phyloP scores from a whole-genome alignment of 2,797 vertebrate species.

The Ptychadena robeensis region DNA sequence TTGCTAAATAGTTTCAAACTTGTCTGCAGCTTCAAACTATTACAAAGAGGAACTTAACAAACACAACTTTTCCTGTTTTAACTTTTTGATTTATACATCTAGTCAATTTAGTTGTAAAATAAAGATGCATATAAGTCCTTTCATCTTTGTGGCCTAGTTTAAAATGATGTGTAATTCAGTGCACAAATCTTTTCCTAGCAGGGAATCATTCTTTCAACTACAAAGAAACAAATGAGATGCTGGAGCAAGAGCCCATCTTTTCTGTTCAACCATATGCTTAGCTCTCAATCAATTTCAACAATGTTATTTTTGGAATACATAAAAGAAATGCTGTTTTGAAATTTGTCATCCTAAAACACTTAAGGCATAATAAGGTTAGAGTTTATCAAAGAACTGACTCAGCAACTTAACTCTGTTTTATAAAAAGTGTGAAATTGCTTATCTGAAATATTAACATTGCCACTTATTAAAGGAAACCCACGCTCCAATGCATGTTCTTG shows the following conservation, averaged over 20 bases:
- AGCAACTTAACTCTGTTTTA: conserved; percentile 35
- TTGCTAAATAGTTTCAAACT: conserved; percentile 16
- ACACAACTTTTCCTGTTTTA: conserved; percentile 26
- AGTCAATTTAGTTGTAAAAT: conserved; percentile 46
- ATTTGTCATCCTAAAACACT: conserved; percentile 56
- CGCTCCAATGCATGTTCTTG: too few species aligned
- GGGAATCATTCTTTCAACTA: conserved; percentile 55
- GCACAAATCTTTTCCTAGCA: conserved; percentile 45
- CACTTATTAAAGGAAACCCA: too few species aligned
- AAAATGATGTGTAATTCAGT: conserved; percentile 46
- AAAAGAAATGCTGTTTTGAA: conserved; percentile 47
- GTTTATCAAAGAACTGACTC: conserved; percentile 48
- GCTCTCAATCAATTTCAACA: conserved; percentile 57
- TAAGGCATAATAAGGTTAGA: conserved; percentile 55
- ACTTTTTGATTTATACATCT: conserved; percentile 38
- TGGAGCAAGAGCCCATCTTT: conserved; percentile 34
- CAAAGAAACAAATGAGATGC: conserved; percentile 55
- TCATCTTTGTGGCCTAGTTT: conserved; percentile 56
- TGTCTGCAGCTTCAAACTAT: conserved; percentile 3
- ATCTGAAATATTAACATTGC: neutral
- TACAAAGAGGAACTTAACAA: conserved; percentile 32
- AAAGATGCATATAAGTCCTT: conserved; percentile 45
- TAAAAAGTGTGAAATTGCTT: conserved; percentile 26
- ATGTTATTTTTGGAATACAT: conserved; percentile 56
- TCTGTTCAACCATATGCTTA: conserved; percentile 52